Base-by-base conservation (phyloP, 2,888 invertebrate genomes). In the Biston betularia region DNA sequence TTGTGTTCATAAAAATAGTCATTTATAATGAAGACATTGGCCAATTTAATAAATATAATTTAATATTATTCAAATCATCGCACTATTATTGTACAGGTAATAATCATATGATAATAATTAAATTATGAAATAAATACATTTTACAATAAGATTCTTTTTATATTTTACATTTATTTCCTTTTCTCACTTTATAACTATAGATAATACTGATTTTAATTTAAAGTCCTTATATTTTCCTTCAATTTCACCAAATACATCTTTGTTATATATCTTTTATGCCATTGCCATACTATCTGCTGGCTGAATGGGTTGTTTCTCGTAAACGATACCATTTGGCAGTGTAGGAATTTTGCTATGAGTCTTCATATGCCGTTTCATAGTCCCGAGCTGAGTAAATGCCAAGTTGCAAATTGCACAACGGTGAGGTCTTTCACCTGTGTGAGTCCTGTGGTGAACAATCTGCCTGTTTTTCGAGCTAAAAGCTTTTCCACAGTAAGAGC, bases 391-490 rank as follows among this genome's bases (percentile, higher is more conserved):
- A 0, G 90, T 88, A 67, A 93, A 94, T 2, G 89, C 81, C 60
- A 89, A 89, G 12, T 88, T 85, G 68, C 94, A 94, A 0, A 91
- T 76, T 0, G 57, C 62, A 63, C 94, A 94, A 61, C 89, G 87
- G 65, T 91, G 87, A 0, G 93, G 93, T 42, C 90, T 87, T 57
- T 91, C 93, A 0, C 93, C 94, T 0, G 93, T 93, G 68, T 94
- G 94, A 7, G 87, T 90, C 46, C 88, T 84, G 1, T 86, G 81
- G 69, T 94, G 94, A 15, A 92, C 92, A 0, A 82, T 83, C 64
- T 91, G 71, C 58, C 89, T 82, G 46, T 88, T 85, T 70, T 86
- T 91, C 0, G 92, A 89, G 4, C 90, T 76, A 66, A 93, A 93
- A 11, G 82, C 84, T 70, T 92, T 93, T 0, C 84, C 71, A 65